Percentiles rank a stretch among this genome's conserved stretches.
These are phyloP conservation scores for Gallirallus australis DNA, from an alignment of 2,797 vertebrate species.

Conservation along the genomic window DNA sequence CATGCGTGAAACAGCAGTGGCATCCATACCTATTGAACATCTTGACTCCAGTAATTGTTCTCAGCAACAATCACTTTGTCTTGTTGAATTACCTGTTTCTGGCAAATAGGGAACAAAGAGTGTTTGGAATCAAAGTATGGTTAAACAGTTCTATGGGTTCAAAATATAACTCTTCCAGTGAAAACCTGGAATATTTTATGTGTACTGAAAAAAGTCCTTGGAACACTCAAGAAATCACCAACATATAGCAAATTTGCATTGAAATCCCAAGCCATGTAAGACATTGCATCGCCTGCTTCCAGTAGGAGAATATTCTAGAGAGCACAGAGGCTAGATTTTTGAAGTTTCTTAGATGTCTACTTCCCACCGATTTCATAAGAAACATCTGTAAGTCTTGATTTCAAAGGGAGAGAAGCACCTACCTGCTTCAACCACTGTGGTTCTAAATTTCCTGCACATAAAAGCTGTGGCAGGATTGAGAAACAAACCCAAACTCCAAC, in stretches of 20 bases:
- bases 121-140: not conserved
- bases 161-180: not conserved
- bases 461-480: not conserved
- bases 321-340: not conserved
- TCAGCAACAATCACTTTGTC: not conserved
- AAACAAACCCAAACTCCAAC: not conserved
- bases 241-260: not conserved
- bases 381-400: conserved; percentile 27
- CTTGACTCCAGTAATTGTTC: not conserved
- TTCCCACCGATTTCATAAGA: not conserved
- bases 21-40: not conserved
- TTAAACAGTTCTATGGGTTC: not conserved
- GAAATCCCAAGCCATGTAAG: not conserved
- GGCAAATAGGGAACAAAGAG: not conserved
- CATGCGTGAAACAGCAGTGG: not conserved
- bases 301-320: not conserved
- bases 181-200: not conserved
- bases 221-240: not conserved
- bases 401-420: conserved; percentile 5
- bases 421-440: not conserved
- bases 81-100: not conserved
- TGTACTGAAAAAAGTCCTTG: not conserved
- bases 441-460: not conserved
- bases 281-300: not conserved
- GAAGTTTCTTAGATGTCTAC: not conserved